Evolutionary conservation across 2,797 vertebrate genomes (phyloP).

Genomic region (Coluber constrictor): DNA sequence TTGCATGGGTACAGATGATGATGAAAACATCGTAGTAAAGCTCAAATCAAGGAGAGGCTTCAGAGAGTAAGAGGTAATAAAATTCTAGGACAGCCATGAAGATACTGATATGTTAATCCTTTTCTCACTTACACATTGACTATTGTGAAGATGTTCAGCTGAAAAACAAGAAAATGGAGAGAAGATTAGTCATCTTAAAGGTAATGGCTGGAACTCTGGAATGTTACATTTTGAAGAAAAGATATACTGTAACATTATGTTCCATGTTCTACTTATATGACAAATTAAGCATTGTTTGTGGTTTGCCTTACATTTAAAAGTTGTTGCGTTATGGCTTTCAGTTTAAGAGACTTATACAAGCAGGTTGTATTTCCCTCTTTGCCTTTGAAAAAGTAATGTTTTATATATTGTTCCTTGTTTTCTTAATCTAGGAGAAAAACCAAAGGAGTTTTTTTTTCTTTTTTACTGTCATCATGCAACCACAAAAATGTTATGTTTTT

Average conservation of each 20-base stretch:
- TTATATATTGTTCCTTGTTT: background rate
- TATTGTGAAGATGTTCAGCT: background rate
- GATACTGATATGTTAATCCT: background rate
- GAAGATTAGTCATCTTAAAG: background rate
- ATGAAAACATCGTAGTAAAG: background rate
- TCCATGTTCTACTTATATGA: background rate
- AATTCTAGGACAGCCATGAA: background rate
- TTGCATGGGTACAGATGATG: background rate
- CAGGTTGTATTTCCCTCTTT: background rate
- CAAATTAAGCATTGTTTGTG: background rate
- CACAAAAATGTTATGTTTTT: background rate
- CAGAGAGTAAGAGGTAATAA: background rate
- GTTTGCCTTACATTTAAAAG: background rate
- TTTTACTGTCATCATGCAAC: background rate
- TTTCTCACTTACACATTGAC: background rate
- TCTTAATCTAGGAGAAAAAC: background rate
- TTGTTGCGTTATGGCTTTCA: background rate
- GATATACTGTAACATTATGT: background rate
- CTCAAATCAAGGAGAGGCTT: background rate
- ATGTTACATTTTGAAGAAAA: background rate
- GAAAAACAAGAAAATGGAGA: background rate
- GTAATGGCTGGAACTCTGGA: background rate
- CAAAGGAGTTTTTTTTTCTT: background rate
- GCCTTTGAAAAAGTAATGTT: background rate
- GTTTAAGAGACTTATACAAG: background rate